Evolutionary conservation across 2,113 vertebrate species (phyloP).

Genomic region (Empidonax traillii): DNA sequence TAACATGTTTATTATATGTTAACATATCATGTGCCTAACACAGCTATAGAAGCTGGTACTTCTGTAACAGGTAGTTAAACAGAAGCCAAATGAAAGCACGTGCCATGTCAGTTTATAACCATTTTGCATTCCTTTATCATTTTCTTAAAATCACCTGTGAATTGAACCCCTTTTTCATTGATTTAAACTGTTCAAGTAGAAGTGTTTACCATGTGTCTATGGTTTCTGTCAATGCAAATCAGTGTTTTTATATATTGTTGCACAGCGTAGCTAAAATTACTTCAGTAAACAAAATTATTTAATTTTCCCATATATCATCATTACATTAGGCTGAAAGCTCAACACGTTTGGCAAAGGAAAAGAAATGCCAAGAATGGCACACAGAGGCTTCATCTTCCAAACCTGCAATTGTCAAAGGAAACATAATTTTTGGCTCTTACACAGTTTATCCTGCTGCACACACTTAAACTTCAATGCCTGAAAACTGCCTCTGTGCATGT

Average conservation of each 20-base stretch:
- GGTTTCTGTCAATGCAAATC: not conserved
- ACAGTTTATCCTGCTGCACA: not conserved
- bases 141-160: not conserved
- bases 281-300: not conserved
- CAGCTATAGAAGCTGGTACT: not conserved
- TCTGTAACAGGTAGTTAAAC: not conserved
- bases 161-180: not conserved
- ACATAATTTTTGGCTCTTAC: not conserved
- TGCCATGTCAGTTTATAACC: not conserved
- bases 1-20: not conserved
- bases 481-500: not conserved
- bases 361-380: not conserved
- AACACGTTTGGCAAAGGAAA: not conserved
- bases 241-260: not conserved
- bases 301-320: not conserved
- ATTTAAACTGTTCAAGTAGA: not conserved
- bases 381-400: not conserved
- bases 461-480: not conserved
- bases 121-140: not conserved
- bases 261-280: not conserved
- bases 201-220: not conserved
- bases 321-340: not conserved
- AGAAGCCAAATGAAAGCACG: not conserved
- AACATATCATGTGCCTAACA: not conserved
- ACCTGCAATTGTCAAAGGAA: not conserved